Evolutionary conservation across 2,797 vertebrate genomes (phyloP), one percentile per base, ranked within the genome.

Genomic region (Thamnophis elegans): DNA sequence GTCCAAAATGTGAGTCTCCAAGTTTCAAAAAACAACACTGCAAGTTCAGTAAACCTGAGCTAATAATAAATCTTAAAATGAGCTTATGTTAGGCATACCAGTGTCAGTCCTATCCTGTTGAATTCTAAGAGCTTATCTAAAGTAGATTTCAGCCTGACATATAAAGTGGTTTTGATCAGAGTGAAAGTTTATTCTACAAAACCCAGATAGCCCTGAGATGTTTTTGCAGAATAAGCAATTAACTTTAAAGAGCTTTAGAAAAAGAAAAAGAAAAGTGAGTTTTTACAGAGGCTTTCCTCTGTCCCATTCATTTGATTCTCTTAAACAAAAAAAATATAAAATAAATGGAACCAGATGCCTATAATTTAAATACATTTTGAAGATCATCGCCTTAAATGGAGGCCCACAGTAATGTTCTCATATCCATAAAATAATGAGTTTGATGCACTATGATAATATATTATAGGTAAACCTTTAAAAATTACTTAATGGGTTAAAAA

Each of bases 101-200:
- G 0, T 53, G 60, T 51, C 78, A 88, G 47, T 90, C 28, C 13
- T 86, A 28, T 12, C 82, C 90, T 94, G 91, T 13, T 53, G 65
- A 91, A 89, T 55, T 36, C 56, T 88, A 95, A 26, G 5, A 62
- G 36, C 91, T 94, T 88, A 89, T 42, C 47, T 13, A 89, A 87
- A 94, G 10, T 56, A 87, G 62, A 20, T 94, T 94, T 95, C 92
- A 36, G 73, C 89, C 85, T 92, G 88, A 89, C 73, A 93, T 1
- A 10, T 87, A 65, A 73, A 20, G 85, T 47, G 65, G 16, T 91
- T 96, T 94, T 91, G 18, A 92, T 51, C 91, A 95, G 93, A 91
- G 22, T 47, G n/a, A 85, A 26, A 42, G 85, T 85, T 88, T 85
- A 10, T 91, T 88, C 55, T 0, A 8, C 36, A 93, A 94, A 92